phyloP scores from a whole-genome alignment of 2,888 invertebrate genomes.

The Allacma fusca region DNA sequence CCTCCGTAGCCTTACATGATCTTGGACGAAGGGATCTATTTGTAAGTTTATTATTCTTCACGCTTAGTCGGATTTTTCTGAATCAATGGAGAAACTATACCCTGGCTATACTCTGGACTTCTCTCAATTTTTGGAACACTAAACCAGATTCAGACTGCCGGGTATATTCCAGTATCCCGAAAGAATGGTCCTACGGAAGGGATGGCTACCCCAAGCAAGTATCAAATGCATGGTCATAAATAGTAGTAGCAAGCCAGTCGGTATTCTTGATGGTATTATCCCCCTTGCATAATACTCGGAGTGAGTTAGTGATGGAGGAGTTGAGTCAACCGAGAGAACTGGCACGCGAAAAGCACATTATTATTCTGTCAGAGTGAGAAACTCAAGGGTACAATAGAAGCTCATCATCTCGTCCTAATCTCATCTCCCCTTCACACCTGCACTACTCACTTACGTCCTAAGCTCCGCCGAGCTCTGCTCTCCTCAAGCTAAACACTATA shows the following conservation, averaged over 20 bases:
- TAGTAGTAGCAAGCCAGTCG: background rate
- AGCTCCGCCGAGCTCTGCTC: background rate
- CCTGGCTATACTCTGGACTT: too few species aligned
- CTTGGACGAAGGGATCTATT: too few species aligned
- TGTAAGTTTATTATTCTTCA: too few species aligned
- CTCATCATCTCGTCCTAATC: constrained; percentile 48
- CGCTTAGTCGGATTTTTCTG: too few species aligned
- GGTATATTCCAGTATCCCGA: too few species aligned
- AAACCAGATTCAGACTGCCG: too few species aligned
- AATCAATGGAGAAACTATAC: too few species aligned
- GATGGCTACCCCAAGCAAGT: too few species aligned
- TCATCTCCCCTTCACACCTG: constrained; percentile 50
- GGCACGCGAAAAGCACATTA: constrained; percentile 50
- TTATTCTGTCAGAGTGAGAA: constrained; percentile 45
- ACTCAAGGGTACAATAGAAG: constrained; percentile 41
- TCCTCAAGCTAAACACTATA: background rate
- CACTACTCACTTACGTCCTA: constrained; percentile 36
- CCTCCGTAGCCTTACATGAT: too few species aligned
- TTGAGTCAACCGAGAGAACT: constrained; percentile 19
- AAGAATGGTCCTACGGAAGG: too few species aligned
- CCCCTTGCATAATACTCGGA: background rate
- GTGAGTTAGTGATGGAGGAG: constrained; percentile 3
- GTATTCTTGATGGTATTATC: constrained; percentile 4
- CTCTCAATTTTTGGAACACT: too few species aligned
- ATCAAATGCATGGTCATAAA: background rate